These are phyloP conservation scores for Endotricha flammealis DNA, from an alignment of 2,888 invertebrate genomes.

Conservation along the genomic window DNA sequence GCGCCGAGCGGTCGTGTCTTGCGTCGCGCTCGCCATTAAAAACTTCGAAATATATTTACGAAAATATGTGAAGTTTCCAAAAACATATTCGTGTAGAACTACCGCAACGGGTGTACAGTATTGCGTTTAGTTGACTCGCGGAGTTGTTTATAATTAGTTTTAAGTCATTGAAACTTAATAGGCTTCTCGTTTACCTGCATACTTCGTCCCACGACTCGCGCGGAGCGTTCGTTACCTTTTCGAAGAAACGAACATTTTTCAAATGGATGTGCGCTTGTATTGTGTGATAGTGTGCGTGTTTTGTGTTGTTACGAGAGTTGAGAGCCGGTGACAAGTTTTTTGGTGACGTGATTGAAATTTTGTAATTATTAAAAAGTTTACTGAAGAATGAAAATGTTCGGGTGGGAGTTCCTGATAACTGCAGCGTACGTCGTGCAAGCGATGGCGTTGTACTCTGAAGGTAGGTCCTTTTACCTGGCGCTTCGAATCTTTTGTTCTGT, in stretches of 20 bases:
- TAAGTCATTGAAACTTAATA: slow-evolving; percentile 71
- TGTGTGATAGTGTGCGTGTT: slow-evolving; percentile 72
- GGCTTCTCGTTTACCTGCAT: slow-evolving; percentile 74
- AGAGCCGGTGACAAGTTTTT: slow-evolving; percentile 36
- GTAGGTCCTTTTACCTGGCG: no score
- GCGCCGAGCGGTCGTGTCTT: slow-evolving; percentile 62
- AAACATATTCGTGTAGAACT: slow-evolving; percentile 52
- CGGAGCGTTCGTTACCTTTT: slow-evolving; percentile 69
- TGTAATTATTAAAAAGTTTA: slow-evolving; percentile 59
- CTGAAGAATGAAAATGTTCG: slow-evolving; percentile 59
- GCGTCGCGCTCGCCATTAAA: slow-evolving; percentile 48
- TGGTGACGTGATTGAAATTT: slow-evolving; percentile 38
- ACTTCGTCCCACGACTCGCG: slow-evolving; percentile 66
- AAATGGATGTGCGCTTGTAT: slow-evolving; percentile 74
- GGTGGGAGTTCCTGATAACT: slow-evolving; percentile 35
- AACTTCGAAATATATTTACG: slow-evolving; percentile 73
- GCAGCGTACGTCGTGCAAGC: slow-evolving; percentile 24
- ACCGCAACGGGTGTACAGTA: slow-evolving; percentile 40
- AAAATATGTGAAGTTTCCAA: slow-evolving; percentile 73
- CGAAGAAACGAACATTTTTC: slow-evolving; percentile 76
- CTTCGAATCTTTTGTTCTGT: slow-evolving; percentile 49
- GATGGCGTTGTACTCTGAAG: slow-evolving; percentile 70
- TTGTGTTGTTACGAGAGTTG: slow-evolving; percentile 61
- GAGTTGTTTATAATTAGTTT: slow-evolving; percentile 57
- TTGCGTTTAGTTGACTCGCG: slow-evolving; percentile 52